Base-by-base conservation (phyloP, 2,797 vertebrate species). In the Cirrhinus molitorella region DNA sequence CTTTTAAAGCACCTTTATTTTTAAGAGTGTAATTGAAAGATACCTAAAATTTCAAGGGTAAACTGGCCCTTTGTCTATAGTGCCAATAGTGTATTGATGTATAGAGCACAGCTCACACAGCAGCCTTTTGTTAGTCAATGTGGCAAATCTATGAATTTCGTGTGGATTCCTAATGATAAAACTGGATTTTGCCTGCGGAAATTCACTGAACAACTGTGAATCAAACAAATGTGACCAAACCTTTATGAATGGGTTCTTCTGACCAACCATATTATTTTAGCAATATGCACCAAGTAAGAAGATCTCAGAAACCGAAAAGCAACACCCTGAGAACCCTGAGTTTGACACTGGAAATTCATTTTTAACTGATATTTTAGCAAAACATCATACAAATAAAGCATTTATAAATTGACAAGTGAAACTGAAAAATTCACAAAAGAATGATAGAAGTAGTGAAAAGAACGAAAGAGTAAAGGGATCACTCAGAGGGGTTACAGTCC, bases 391-490 rank as follows among this genome's bases (percentile, higher is more conserved):
- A 59, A 25, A 59, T 14, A 25, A 25, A 14, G 55, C 13, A 8
- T 25, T 14, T 78, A n/a, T 31, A 65, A 34, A 73, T 19, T 53
- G 11, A 73, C 47, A 34, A 11, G 0, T 34, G 12, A 73, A 73
- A 34, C 28, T 13, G 19, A n/a, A 63, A 55, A 49, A 31, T 53
- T 37, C 5, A 45, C n/a, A 43, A 43, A 19, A 11, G 59, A 25
- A n/a, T 43, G 28, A 53, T 0, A n/a, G 47, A 40, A 43, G 47
- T n/a, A 53, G n/a, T 16, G n/a, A 45, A 86, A 85, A 86, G 77
- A 84, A 73, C 63, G 85, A 19, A 23, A 83, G 83, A 87, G 89
- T 91, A 88, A 86, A 87, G 85, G 90, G 88, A 63, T 49, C 23
- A 47, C 57, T 49, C 17, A 31, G 40, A 77, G 43, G 11, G 74